Percentiles rank a stretch among this genome's conserved stretches.
These are phyloP conservation scores for Crotalus helleri DNA, from an alignment of 2,113 vertebrate species.

Conservation along the genomic window DNA sequence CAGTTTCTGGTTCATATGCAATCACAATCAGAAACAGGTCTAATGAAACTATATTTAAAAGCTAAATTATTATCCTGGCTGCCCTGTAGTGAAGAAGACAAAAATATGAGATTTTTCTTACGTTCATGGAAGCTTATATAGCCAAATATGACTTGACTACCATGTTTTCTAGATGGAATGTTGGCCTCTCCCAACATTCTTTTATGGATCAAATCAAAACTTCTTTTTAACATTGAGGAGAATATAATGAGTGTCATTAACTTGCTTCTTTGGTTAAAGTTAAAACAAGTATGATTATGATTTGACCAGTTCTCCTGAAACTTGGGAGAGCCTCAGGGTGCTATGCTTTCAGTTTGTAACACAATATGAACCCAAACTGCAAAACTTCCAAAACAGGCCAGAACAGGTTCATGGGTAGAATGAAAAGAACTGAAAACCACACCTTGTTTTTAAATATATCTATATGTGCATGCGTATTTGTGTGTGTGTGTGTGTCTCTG, in stretches of 20 bases:
- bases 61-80: not conserved
- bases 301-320: not conserved
- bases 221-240: slow-evolving; percentile 4
- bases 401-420: slow-evolving; percentile 22
- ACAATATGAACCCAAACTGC: slow-evolving; percentile 8
- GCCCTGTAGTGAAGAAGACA: not conserved
- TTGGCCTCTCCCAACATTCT: not conserved
- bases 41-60: not conserved
- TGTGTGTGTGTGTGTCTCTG: not conserved
- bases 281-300: slow-evolving; percentile 34
- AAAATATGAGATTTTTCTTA: not conserved
- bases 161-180: not conserved
- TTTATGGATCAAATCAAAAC: not conserved
- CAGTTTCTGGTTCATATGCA: not conserved
- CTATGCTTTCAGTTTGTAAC: slow-evolving; percentile 16
- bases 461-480: not conserved
- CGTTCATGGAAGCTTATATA: not conserved
- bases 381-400: slow-evolving; percentile 36
- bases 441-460: slow-evolving; percentile 14
- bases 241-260: not conserved
- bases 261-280: slow-evolving; percentile 5
- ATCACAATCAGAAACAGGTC: not conserved
- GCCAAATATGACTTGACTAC: not conserved
- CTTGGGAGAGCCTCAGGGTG: slow-evolving; percentile 19
- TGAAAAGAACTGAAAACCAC: slow-evolving; percentile 21